phyloP scores from a whole-genome alignment of 64 coral and sea anemone genomes.

The Dendrophyllia cribrosa region DNA sequence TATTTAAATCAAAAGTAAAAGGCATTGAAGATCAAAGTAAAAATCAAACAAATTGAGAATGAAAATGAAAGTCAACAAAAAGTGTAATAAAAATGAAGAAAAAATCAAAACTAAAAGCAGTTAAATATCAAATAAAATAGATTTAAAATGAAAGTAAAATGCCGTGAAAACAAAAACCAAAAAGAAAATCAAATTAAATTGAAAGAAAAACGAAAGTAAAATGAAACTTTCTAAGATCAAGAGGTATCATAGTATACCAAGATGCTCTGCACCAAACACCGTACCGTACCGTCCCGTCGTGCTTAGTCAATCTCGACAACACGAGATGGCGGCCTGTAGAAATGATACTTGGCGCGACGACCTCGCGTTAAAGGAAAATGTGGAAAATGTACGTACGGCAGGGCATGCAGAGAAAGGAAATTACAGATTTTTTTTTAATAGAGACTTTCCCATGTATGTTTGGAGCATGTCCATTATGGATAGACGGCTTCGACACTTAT shows the following conservation, averaged over 20 bases:
- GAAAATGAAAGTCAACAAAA: background rate
- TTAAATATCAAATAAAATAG: too few species aligned
- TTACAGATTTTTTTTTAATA: constrained; percentile 41
- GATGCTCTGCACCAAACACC: background rate
- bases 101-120: too few species aligned
- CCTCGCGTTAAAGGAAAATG: background rate
- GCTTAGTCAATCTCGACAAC: too few species aligned
- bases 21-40: too few species aligned
- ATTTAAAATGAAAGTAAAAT: too few species aligned
- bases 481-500: constrained; percentile 45
- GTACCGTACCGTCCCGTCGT: too few species aligned
- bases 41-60: too few species aligned
- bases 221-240: background rate
- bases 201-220: background rate
- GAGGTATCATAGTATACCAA: background rate
- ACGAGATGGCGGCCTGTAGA: background rate
- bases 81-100: background rate
- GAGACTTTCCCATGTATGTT: constrained; percentile 45
- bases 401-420: constrained; percentile 35
- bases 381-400: constrained; percentile 20
- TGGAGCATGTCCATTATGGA: constrained; percentile 37
- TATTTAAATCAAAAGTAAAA: too few species aligned
- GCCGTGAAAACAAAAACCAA: too few species aligned
- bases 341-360: constrained; percentile 13
- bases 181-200: too few species aligned